Evolutionary conservation across 2,888 invertebrate species (phyloP).

Genomic region (Aricia artaxerxes): DNA sequence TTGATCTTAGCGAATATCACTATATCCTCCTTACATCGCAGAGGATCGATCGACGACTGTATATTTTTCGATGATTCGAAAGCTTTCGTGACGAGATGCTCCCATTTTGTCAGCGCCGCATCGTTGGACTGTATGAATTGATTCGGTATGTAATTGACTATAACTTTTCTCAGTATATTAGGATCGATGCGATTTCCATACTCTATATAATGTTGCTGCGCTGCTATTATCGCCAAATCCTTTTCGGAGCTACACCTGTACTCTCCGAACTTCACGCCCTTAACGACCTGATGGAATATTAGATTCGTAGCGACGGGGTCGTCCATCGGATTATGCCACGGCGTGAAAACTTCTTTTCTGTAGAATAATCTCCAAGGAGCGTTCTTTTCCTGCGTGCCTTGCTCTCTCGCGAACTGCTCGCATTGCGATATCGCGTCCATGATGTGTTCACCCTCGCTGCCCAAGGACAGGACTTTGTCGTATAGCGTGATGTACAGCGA

Average conservation of each 20-base stretch:
- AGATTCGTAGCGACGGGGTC: constrained; percentile 92
- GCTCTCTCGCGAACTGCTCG: constrained; percentile 96
- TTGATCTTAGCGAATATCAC: constrained; percentile 94
- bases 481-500: constrained; percentile 94
- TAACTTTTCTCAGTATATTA: constrained; percentile 84
- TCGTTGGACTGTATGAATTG: constrained; percentile 84
- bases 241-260: constrained; percentile 91
- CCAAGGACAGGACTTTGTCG: constrained; percentile 94
- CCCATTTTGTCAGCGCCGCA: constrained; percentile 85
- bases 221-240: constrained; percentile 92
- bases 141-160: constrained; percentile 91
- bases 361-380: constrained; percentile 94
- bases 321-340: constrained; percentile 93
- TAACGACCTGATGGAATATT: constrained; percentile 92
- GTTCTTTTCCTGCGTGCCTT: constrained; percentile 89
- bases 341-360: constrained; percentile 93
- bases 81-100: constrained; percentile 85
- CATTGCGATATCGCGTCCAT: constrained; percentile 98
- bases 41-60: constrained; percentile 82
- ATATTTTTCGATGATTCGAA: constrained; percentile 87
- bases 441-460: constrained; percentile 93
- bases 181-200: constrained; percentile 84
- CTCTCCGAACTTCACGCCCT: constrained; percentile 95
- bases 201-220: constrained; percentile 95
- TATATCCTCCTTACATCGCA: constrained; percentile 92